phyloP scores from a whole-genome alignment of 2,888 invertebrate genomes.

The Thelaira solivaga region DNA sequence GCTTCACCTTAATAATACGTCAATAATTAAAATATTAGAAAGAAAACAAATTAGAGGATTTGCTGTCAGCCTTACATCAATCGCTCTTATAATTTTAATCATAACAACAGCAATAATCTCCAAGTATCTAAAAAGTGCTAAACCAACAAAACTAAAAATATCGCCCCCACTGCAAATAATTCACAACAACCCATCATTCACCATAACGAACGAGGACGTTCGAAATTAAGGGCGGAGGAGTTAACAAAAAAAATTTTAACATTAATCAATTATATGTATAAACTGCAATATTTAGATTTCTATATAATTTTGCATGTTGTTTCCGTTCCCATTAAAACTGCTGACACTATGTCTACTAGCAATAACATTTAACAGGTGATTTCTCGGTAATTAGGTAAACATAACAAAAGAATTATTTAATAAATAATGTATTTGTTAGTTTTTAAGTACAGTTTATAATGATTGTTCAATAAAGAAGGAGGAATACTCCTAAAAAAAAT shows the following conservation, averaged over 20 bases:
- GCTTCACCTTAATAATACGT: neutral
- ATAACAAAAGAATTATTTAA: neutral
- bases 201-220: neutral
- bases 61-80: neutral
- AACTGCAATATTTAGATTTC: too few species aligned
- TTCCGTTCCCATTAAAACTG: neutral
- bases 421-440: neutral
- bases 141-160: neutral
- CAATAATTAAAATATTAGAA: neutral
- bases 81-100: neutral
- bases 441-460: neutral
- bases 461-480: neutral
- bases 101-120: too few species aligned
- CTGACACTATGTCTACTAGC: neutral
- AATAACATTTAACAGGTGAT: neutral
- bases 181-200: neutral
- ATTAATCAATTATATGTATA: too few species aligned
- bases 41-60: too few species aligned
- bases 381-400: neutral
- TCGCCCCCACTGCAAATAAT: neutral
- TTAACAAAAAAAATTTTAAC: neutral
- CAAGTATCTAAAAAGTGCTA: too few species aligned
- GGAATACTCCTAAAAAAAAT: neutral
- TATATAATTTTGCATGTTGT: neutral
- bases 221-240: neutral